Conservation (phyloP, 1,140 invertebrate genomes). For the Popillia japonica region DNA sequence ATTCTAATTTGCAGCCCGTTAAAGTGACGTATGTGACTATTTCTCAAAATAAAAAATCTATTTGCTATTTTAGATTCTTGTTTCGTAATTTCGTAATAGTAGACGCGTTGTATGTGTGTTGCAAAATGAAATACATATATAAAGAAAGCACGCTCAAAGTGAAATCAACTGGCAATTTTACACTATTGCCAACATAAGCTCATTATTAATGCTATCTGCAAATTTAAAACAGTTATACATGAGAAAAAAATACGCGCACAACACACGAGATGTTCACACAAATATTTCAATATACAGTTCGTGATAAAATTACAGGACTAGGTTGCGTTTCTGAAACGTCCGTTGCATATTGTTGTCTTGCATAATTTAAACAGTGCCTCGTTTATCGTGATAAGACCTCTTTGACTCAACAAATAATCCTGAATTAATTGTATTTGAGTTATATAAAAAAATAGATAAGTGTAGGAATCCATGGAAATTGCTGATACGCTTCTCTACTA, state of each 20-base stretch:
- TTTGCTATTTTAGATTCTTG: neutral
- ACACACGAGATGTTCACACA: neutral
- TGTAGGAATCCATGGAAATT: too few relatives aligned
- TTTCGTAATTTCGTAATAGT: neutral
- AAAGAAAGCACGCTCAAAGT: neutral
- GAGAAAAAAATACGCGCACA: slow-evolving; percentile 19
- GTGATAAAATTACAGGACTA: slow-evolving; percentile 18
- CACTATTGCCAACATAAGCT: neutral
- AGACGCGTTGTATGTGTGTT: neutral
- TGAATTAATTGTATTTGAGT: neutral
- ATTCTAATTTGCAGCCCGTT: neutral
- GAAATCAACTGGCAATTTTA: slow-evolving; percentile 11
- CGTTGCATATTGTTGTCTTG: neutral
- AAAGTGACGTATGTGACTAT: too few relatives aligned
- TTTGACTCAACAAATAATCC: neutral
- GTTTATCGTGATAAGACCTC: neutral
- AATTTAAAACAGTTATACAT: slow-evolving; percentile 34
- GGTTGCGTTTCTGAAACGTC: neutral
- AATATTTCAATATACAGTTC: slow-evolving; percentile 33
- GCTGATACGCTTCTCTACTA: too few relatives aligned
- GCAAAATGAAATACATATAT: neutral
- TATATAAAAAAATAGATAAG: neutral
- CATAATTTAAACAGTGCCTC: neutral
- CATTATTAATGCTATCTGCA: slow-evolving; percentile 32
- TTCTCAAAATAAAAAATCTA: too few relatives aligned